Conservation (phyloP, 2,888 invertebrate genomes). For the Malthinus flaveolus region DNA sequence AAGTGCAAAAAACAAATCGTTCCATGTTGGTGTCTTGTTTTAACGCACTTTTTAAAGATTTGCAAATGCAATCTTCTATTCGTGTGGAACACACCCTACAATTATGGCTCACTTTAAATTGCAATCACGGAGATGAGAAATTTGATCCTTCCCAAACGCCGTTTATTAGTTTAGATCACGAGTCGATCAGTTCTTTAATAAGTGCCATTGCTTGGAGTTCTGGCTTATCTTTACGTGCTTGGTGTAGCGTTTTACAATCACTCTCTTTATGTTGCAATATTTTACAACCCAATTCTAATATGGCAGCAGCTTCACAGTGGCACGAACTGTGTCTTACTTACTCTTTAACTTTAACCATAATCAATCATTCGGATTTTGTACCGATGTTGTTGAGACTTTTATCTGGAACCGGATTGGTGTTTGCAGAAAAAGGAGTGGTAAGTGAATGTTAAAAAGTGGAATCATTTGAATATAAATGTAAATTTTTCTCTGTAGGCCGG, state of each 20-base stretch:
- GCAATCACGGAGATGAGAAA: slow-evolving; percentile 53
- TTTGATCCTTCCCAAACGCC: slow-evolving; percentile 64
- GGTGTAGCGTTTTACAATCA: slow-evolving; percentile 79
- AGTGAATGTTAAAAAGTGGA: slow-evolving; percentile 48
- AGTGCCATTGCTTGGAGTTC: slow-evolving; percentile 68
- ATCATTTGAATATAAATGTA: slow-evolving; percentile 11
- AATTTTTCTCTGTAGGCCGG: slow-evolving; percentile 62
- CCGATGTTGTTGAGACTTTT: slow-evolving; percentile 69
- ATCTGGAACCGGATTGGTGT: slow-evolving; percentile 64
- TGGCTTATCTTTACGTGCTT: slow-evolving; percentile 72
- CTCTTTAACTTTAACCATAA: slow-evolving; percentile 66
- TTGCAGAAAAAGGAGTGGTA: slow-evolving; percentile 59
- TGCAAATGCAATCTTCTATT: slow-evolving; percentile 69
- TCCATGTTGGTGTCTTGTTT: slow-evolving; percentile 72
- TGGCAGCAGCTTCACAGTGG: slow-evolving; percentile 30
- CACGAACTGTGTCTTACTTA: slow-evolving; percentile 50
- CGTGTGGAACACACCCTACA: slow-evolving; percentile 84
- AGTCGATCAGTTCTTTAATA: slow-evolving; percentile 68
- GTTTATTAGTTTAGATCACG: slow-evolving; percentile 65
- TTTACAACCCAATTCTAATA: slow-evolving; percentile 45
- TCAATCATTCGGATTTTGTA: slow-evolving; percentile 68
- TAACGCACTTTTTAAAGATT: slow-evolving; percentile 68
- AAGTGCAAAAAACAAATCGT: slow-evolving; percentile 52
- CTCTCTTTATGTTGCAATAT: slow-evolving; percentile 74
- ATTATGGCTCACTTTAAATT: slow-evolving; percentile 85